Percentiles rank a stretch among this genome's conserved stretches.
These are phyloP conservation scores for Lepilemur septentrionalis DNA, from an alignment of 2,797 vertebrate genomes.

Conservation along the genomic window DNA sequence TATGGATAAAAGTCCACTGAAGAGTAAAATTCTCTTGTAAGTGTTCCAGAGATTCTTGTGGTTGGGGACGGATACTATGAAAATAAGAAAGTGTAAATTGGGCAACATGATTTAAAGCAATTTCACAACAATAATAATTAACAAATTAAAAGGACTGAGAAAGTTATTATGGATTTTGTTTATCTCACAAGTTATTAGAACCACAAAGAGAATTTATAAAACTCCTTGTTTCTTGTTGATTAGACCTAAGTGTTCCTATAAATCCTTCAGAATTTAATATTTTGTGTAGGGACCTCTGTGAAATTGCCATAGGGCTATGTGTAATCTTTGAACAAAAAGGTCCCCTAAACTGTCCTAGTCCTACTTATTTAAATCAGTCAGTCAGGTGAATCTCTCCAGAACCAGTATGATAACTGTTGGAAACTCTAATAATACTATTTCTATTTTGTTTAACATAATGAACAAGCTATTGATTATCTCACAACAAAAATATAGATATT, in stretches of 20 bases:
- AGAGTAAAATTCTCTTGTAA: constrained; percentile 18
- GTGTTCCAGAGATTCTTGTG: background rate
- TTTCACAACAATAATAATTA: constrained; percentile 7
- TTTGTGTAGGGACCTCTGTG: background rate
- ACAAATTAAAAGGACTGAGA: constrained; percentile 23
- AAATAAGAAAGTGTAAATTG: background rate
- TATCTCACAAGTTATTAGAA: background rate
- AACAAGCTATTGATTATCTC: background rate
- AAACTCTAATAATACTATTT: constrained; percentile 14
- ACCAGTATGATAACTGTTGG: background rate
- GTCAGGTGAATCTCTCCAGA: background rate
- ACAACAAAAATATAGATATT: constrained; percentile 19
- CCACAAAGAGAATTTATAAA: constrained; percentile 16
- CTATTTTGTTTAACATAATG: constrained; percentile 13
- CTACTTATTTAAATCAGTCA: background rate
- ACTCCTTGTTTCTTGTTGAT: background rate
- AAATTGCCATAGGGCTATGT: background rate
- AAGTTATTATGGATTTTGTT: constrained; percentile 39
- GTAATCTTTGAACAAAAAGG: background rate
- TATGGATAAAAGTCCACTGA: constrained; percentile 16
- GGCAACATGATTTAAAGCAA: background rate
- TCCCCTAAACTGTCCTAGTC: background rate
- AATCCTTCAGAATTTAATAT: constrained; percentile 10
- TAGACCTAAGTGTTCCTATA: background rate
- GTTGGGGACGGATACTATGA: background rate